Evolutionary conservation across 92 coral and sea anemone species (phyloP), one percentile per base, ranked within the genome.

Genomic region (Metridium senile): DNA sequence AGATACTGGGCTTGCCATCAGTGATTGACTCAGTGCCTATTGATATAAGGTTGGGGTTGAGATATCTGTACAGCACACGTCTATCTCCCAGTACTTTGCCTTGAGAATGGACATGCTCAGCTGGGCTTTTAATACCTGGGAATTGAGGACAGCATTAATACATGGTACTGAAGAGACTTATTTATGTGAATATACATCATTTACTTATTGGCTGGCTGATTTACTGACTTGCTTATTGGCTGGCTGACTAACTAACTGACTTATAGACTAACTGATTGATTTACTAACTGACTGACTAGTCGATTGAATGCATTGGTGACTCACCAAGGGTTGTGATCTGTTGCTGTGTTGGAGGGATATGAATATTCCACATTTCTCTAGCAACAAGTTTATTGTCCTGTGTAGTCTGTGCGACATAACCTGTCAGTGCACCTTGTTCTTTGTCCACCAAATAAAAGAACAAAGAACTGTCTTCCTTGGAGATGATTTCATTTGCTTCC

Each of bases 31-130:
- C 93, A 64, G 99, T 92, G 17, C 92, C 93, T 1, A 95, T 82
- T 46, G 94, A 91, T 26, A 95, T 78, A 51, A 95, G 76, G 68
- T 95, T 95, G 1, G 99, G 99, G 72, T 95, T 95, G 72, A 95
- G 80, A 84, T 95, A 95, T 82, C 91, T 92, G 84, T 95, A 95
- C 18, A 95, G 92, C 52, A 95, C 99, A 34, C 97, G 80, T 1
- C 99, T 89, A 66, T 95, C 99, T 51, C 99, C 99, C 71, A 95
- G 85, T 53, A 95, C 99, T 76, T 93, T 93, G 62, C 99, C 99
- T 66, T 90, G 93, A 13, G 99, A 95, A 72, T 95, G 99, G 16
- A 95, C 96, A 71, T 92, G 99, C 32, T 95, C 99, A 66, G 82
- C 85, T 22, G 80, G 81, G 74, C 89, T 92, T 84, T 95, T 95